Base-by-base conservation (phyloP, 2,888 invertebrate species). In the Harmothoe impar region DNA sequence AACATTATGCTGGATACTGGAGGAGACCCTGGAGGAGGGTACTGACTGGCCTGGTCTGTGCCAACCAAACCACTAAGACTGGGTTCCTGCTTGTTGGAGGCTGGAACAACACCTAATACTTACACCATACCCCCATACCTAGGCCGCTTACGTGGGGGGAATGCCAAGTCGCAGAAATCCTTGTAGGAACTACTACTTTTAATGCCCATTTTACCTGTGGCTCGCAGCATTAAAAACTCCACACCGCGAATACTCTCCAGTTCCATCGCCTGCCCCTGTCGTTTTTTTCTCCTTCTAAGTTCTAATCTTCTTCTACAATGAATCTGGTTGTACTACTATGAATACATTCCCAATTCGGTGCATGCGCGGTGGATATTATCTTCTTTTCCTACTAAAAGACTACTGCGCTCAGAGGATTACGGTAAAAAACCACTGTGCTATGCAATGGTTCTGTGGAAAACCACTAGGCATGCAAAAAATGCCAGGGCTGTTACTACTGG, bases 131-230 rank as follows among this genome's bases (percentile, higher is more conserved):
- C 15, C 15, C 62, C 62, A 62, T 62, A 20, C 23, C 15, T 62
- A 43, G 81, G 43, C 43, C 33, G 33, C 81, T 81, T 81, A 35
- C 81, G 81, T 43, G 43, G 81, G 33, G 81, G 33, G n/a, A 81
- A 43, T 81, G 81, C 81, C 81, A 81, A 81, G n/a, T 81, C 23
- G 43, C 43, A 81, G 12, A 81, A 81, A 81, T 20, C 43, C 33
- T 29, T 43, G 43, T 43, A 7, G 77, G 77, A 77, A 25, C 17
- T 62, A 62, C 3, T 23, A 81, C 33, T 43, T 17, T 0, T 81
- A 81, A 43, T 81, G 43, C 43, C 23, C 81, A 81, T 81, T 81
- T 81, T 81, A 81, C 81, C 81, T 81, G 81, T 0, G 33, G 35
- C 43, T 43, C 15, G 43, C 72, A 1, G 1, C 20, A 29, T 72